These are phyloP conservation scores for Meleagris gallopavo DNA, from an alignment of 2,113 vertebrate species.

Conservation along the genomic window DNA sequence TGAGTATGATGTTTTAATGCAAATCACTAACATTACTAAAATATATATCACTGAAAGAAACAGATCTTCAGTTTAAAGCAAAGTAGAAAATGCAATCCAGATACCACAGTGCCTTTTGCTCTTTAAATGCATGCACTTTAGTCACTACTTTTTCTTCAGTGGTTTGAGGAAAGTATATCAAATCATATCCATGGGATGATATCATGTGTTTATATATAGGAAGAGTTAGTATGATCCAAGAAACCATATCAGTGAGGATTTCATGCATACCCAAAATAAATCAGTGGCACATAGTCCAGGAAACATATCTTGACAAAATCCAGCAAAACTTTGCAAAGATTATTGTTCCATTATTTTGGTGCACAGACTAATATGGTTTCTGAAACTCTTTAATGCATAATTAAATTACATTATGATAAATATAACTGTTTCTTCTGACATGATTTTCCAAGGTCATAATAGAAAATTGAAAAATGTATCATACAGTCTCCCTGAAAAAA, in stretches of 20 bases:
- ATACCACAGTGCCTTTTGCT: not conserved
- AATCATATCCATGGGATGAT: not conserved
- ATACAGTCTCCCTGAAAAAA: not conserved
- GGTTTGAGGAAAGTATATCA: not conserved
- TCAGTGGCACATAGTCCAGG: not conserved
- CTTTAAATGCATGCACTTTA: not conserved
- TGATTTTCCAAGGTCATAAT: not conserved
- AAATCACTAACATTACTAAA: not conserved
- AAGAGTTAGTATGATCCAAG: not conserved
- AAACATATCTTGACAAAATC: not conserved
- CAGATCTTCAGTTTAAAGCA: not conserved
- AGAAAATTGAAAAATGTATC: not conserved
- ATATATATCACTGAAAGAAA: not conserved
- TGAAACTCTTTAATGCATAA: conserved; percentile 4
- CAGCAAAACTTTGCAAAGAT: not conserved
- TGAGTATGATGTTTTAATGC: not conserved
- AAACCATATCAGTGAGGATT: not conserved
- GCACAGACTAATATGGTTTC: not conserved
- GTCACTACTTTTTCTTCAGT: not conserved
- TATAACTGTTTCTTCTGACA: not conserved
- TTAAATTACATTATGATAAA: not conserved
- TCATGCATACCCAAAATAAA: not conserved
- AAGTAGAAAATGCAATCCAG: not conserved
- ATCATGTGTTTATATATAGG: not conserved
- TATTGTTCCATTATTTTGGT: not conserved